These are phyloP conservation scores for Dicrostonyx torquatus DNA, from an alignment of 2,797 vertebrate genomes.

Conservation along the genomic window DNA sequence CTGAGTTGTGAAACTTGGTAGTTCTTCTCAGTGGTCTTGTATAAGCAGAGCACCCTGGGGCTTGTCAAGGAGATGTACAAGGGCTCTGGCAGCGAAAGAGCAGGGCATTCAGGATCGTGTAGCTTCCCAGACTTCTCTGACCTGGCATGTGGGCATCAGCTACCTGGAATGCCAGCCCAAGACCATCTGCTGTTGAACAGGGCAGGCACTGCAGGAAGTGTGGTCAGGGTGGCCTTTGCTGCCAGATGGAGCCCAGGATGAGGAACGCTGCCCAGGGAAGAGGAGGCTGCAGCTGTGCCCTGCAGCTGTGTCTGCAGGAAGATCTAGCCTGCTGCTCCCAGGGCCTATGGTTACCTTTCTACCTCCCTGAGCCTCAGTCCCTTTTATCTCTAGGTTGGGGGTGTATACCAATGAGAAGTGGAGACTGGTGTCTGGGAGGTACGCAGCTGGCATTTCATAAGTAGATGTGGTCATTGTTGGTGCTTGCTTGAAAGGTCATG, in stretches of 20 bases:
- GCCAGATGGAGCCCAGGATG: not conserved
- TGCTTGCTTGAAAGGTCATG: not conserved
- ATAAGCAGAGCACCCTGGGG: not conserved
- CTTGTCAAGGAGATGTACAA: fast-evolving
- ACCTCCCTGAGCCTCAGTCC: not conserved
- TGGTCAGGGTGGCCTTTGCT: not conserved
- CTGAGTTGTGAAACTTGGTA: not conserved
- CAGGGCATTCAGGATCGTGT: fast-evolving
- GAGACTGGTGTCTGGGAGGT: not conserved
- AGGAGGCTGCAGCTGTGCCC: not conserved
- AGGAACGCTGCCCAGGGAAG: not conserved
- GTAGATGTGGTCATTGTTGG: not conserved
- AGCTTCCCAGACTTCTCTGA: not conserved
- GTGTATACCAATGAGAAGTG: not conserved
- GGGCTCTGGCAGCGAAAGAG: fast-evolving
- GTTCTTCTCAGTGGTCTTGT: not conserved
- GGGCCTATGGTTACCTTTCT: fast-evolving
- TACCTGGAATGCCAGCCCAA: not conserved
- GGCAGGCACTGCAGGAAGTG: not conserved
- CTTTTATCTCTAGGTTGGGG: not conserved
- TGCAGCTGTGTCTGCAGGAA: not conserved
- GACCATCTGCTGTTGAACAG: not conserved
- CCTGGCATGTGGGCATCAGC: not conserved
- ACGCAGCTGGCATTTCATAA: fast-evolving
- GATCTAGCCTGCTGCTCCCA: fast-evolving